Conservation (phyloP, 1,140 invertebrate species). For the Augochlora pura region DNA sequence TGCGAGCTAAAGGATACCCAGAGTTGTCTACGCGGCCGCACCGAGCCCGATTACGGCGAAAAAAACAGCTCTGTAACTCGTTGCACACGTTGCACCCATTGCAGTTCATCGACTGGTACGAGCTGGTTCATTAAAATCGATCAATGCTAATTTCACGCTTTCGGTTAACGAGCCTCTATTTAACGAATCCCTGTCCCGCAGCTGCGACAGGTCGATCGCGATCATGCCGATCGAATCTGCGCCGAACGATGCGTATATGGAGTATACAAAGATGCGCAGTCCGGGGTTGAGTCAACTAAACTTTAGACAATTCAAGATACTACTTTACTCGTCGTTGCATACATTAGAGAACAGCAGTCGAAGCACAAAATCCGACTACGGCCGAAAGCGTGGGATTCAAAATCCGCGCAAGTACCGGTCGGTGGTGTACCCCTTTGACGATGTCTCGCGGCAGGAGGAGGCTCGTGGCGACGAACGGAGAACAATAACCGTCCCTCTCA, state of each 20-base stretch:
- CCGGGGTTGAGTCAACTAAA: too few species aligned
- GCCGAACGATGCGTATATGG: too few species aligned
- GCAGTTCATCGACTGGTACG: background rate
- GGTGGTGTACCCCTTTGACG: too few species aligned
- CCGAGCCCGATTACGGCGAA: background rate
- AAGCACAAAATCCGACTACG: too few species aligned
- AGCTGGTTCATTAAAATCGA: constrained; percentile 34
- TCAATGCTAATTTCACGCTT: constrained; percentile 14
- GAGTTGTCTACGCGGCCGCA: background rate
- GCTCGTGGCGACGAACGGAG: background rate
- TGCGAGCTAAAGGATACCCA: constrained; percentile 19
- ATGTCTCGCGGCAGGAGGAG: too few species aligned
- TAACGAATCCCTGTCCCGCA: background rate
- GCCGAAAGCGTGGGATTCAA: too few species aligned
- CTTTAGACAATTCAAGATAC: too few species aligned
- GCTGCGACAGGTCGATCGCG: background rate
- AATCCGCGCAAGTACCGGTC: too few species aligned
- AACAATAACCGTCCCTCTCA: background rate
- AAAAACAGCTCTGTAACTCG: constrained; percentile 6
- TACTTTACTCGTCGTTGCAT: too few species aligned
- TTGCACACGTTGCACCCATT: background rate
- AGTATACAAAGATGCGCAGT: too few species aligned
- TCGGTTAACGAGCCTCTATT: constrained; percentile 20
- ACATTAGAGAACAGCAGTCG: too few species aligned
- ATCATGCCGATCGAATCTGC: background rate